phyloP scores from a whole-genome alignment of 2,797 vertebrate species.

The Thripadectes ignobilis region DNA sequence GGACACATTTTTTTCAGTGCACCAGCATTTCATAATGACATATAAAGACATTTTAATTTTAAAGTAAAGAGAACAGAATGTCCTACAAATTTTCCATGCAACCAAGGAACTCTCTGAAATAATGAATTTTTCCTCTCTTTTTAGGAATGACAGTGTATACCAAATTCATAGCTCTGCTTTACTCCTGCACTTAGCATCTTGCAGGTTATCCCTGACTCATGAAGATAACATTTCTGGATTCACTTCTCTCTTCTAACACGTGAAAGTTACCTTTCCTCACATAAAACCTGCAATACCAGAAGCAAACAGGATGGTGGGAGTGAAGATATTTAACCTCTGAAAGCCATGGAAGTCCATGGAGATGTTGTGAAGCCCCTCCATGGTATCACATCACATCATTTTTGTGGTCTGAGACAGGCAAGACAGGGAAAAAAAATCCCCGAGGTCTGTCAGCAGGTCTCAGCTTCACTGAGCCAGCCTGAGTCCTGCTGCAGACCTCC shows the following conservation, averaged over 20 bases:
- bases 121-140: background rate
- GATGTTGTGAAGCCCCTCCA: background rate
- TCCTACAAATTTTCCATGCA: background rate
- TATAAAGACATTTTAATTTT: constrained; percentile 23
- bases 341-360: background rate
- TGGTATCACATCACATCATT: background rate
- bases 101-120: background rate
- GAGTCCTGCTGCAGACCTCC: background rate
- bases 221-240: constrained; percentile 12
- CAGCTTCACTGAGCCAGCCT: background rate
- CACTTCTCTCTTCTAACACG: background rate
- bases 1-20: constrained; percentile 5
- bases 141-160: background rate
- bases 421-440: background rate
- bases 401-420: background rate
- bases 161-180: background rate
- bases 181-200: background rate
- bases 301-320: background rate
- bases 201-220: background rate
- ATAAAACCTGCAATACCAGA: background rate
- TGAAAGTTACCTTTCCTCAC: background rate
- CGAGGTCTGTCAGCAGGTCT: background rate
- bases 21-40: background rate
- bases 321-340: background rate
- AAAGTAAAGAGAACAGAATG: background rate